phyloP scores from a whole-genome alignment of 37 sponge, comb jelly and placozoan species.

The Eunapius fragilis region DNA sequence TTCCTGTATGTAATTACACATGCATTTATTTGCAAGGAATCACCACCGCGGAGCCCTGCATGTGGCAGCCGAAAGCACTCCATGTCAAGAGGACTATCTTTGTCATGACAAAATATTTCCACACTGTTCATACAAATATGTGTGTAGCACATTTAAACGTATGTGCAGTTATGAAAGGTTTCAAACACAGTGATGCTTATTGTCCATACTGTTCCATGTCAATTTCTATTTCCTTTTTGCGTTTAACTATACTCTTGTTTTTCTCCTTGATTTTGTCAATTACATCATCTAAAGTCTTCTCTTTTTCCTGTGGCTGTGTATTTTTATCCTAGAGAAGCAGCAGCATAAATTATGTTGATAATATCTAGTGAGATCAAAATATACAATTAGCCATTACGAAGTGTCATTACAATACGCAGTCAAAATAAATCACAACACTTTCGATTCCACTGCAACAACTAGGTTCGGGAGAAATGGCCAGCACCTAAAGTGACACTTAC shows the following conservation, averaged over 20 bases:
- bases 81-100: background rate
- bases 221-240: background rate
- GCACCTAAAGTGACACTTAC: background rate
- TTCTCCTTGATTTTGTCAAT: background rate
- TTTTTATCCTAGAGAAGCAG: background rate
- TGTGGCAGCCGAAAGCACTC: background rate
- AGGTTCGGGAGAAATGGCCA: background rate
- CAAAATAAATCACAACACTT: too few species aligned
- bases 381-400: too few species aligned
- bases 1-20: background rate
- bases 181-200: background rate
- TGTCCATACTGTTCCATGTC: background rate
- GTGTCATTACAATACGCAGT: too few species aligned
- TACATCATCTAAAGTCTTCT: background rate
- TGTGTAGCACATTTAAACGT: background rate
- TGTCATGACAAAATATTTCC: background rate
- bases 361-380: background rate
- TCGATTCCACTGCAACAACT: background rate
- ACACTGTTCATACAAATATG: background rate
- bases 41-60: background rate
- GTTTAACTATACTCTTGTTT: constrained; percentile 4
- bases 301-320: background rate
- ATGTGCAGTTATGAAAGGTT: background rate
- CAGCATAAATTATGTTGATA: background rate
- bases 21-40: background rate